A percentile compares a stretch with the other conserved stretches of the same genome.
Conservation (phyloP, 2,888 invertebrate species). For the Aspidapion aeneum region DNA sequence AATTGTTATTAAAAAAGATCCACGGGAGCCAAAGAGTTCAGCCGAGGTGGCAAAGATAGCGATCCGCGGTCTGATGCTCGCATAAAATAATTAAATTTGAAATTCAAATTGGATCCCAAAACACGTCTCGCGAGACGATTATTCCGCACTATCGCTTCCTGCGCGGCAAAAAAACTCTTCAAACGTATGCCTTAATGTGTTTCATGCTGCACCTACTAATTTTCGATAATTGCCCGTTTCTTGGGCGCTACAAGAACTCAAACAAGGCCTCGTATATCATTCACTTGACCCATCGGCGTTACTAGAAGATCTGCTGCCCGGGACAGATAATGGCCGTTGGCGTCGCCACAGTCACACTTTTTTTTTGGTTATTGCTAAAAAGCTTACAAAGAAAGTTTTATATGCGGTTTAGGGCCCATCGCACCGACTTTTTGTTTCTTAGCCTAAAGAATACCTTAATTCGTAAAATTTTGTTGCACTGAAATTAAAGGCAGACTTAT, state of each 20-base stretch:
- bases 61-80: not conserved
- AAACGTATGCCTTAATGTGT: conserved; percentile 1
- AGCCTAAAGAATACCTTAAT: too few relatives aligned
- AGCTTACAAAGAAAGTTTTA: too few relatives aligned
- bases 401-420: too few relatives aligned
- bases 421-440: too few relatives aligned
- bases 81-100: not conserved
- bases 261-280: conserved; percentile 29
- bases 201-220: conserved; percentile 26
- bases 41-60: not conserved
- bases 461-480: too few relatives aligned
- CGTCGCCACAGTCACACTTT: too few relatives aligned
- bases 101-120: not conserved
- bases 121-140: not conserved
- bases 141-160: not conserved
- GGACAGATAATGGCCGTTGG: too few relatives aligned
- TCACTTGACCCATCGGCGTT: too few relatives aligned
- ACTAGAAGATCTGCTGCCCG: too few relatives aligned
- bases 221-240: conserved; percentile 32
- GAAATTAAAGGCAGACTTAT: too few relatives aligned
- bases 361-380: too few relatives aligned
- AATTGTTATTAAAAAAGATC: not conserved
- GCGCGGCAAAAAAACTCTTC: conserved; percentile 2
- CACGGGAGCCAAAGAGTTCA: not conserved
- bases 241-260: conserved; percentile 29